Conservation (phyloP, 2,113 vertebrate genomes). For the Nerophis ophidion region DNA sequence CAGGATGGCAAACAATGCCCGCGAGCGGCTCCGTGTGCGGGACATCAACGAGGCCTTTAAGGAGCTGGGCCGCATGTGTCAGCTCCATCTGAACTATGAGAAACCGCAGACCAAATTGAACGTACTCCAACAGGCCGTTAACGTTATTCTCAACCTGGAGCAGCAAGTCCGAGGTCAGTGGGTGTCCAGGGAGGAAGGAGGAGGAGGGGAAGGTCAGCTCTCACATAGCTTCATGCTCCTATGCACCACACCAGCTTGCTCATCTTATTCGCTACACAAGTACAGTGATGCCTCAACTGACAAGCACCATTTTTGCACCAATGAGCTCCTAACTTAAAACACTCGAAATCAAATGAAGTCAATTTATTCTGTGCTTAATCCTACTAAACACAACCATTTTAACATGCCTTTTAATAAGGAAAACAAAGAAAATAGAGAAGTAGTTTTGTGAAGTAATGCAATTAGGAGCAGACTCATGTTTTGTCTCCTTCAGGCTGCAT, state of each 20-base stretch:
- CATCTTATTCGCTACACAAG: background rate
- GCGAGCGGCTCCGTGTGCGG: slow-evolving; percentile 91
- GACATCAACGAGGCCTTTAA: slow-evolving; percentile 99
- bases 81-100: slow-evolving; percentile 95
- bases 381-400: too few relatives aligned
- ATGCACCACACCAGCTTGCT: background rate
- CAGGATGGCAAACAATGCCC: slow-evolving; percentile 94
- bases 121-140: slow-evolving; percentile 97
- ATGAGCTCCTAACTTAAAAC: too few relatives aligned
- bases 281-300: too few relatives aligned
- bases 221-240: slow-evolving; percentile 44
- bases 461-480: too few relatives aligned
- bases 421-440: too few relatives aligned
- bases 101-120: slow-evolving; percentile 99
- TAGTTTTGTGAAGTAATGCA: too few relatives aligned
- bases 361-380: too few relatives aligned
- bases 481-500: too few relatives aligned
- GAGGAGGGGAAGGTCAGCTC: slow-evolving; percentile 44
- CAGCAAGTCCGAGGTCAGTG: slow-evolving; percentile 99
- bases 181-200: slow-evolving; percentile 72
- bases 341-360: too few relatives aligned
- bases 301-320: too few relatives aligned
- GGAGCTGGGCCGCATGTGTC: slow-evolving; percentile 97
- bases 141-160: slow-evolving; percentile 98
- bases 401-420: too few relatives aligned